These are phyloP conservation scores for Paracyclopina nana DNA, from an alignment of 1,140 invertebrate species.

Conservation along the genomic window DNA sequence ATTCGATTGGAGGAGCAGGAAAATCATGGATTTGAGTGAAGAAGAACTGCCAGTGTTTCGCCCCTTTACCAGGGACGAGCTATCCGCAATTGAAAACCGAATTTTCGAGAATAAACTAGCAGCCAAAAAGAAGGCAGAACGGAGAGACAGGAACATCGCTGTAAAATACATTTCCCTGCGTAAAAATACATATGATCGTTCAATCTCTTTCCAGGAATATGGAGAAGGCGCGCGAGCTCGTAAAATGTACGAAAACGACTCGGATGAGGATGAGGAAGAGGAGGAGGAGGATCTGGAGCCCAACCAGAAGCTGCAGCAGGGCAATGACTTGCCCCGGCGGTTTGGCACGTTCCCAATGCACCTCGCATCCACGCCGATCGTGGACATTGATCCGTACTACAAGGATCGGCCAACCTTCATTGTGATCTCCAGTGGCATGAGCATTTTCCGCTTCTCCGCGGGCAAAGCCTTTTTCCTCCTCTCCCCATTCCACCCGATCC, in stretches of 20 bases:
- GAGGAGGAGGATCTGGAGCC: background rate
- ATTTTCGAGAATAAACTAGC: slow-evolving; percentile 3
- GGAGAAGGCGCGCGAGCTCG: slow-evolving; percentile 8
- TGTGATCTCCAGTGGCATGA: slow-evolving; percentile 31
- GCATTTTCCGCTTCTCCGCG: slow-evolving; percentile 32
- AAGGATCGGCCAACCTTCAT: slow-evolving; percentile 27
- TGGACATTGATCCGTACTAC: slow-evolving; percentile 14
- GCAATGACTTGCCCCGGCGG: slow-evolving; percentile 13
- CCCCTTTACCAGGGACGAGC: slow-evolving; percentile 3
- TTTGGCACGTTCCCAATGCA: slow-evolving; percentile 13
- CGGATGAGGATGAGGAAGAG: slow-evolving; percentile 6
- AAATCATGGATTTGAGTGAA: background rate
- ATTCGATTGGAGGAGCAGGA: too few species aligned
- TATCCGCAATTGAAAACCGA: background rate
- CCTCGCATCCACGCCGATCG: slow-evolving; percentile 2
- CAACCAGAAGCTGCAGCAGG: background rate
- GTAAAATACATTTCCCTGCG: too few species aligned
- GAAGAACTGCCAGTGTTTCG: background rate
- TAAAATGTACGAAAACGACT: slow-evolving; percentile 2
- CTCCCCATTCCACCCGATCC: slow-evolving; percentile 31
- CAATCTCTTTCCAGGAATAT: background rate
- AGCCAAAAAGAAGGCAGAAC: slow-evolving; percentile 1
- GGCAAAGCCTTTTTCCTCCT: slow-evolving; percentile 31
- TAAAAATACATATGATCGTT: too few species aligned
- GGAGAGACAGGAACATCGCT: background rate